Conservation (phyloP, 1,140 invertebrate species). For the Trigoniulus corallinus region DNA sequence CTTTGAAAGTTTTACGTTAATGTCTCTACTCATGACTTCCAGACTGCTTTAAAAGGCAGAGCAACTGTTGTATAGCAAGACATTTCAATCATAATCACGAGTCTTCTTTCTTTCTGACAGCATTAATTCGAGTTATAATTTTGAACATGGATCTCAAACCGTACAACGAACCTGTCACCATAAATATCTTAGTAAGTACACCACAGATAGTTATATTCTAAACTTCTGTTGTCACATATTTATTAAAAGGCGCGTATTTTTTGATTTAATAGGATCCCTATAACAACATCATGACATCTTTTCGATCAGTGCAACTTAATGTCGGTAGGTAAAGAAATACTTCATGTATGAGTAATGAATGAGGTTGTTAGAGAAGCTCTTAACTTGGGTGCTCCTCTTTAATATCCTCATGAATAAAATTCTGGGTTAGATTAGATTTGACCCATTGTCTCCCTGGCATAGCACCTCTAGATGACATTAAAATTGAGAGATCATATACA, state of each 20-base stretch:
- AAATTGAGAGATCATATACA: too few species aligned
- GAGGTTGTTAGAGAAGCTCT: too few species aligned
- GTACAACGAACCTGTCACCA: constrained; percentile 30
- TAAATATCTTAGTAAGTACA: constrained; percentile 29
- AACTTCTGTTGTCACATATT: not conserved
- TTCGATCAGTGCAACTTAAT: constrained; percentile 31
- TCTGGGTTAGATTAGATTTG: too few species aligned
- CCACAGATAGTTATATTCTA: not conserved
- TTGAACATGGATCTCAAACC: constrained; percentile 30
- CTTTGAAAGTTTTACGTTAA: too few species aligned
- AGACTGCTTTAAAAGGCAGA: too few species aligned
- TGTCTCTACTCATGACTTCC: too few species aligned
- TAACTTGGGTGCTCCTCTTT: too few species aligned
- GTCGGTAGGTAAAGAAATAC: constrained; percentile 20
- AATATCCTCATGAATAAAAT: too few species aligned
- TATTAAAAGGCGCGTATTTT: not conserved
- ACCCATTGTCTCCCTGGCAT: too few species aligned
- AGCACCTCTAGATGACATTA: too few species aligned
- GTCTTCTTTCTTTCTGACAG: constrained; percentile 16
- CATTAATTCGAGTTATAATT: constrained; percentile 29
- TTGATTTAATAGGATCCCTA: constrained; percentile 27
- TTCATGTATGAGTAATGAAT: too few species aligned
- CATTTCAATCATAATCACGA: not conserved
- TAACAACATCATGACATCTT: constrained; percentile 31
- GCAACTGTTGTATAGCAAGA: not conserved